Conservation (phyloP, 2,888 invertebrate species). For the Teinopalpus imperialis region DNA sequence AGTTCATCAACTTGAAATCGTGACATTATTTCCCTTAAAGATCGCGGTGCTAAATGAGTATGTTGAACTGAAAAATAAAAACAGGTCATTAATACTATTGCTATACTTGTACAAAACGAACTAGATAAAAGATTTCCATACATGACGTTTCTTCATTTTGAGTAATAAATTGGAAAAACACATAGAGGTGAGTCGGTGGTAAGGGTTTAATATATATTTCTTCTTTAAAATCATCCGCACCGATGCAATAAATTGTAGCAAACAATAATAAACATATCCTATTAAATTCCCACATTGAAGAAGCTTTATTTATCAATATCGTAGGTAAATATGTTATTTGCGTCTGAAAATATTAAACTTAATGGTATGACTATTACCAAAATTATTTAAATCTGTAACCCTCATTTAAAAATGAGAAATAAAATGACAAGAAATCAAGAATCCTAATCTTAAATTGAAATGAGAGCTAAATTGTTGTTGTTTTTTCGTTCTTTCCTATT, state of each 20-base stretch:
- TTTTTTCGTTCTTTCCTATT: too few relatives aligned
- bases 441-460: too few relatives aligned
- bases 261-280: constrained; percentile 28
- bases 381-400: too few relatives aligned
- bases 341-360: too few relatives aligned
- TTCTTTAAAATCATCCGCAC: constrained; percentile 90
- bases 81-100: neutral
- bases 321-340: neutral
- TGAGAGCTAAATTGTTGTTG: too few relatives aligned
- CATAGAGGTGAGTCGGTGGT: constrained; percentile 91
- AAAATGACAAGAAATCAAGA: too few relatives aligned
- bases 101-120: neutral
- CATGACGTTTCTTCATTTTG: constrained; percentile 83
- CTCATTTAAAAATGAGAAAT: too few relatives aligned
- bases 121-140: constrained; percentile 60
- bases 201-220: constrained; percentile 94
- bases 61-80: constrained; percentile 85
- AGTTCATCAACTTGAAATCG: constrained; percentile 94
- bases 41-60: constrained; percentile 93
- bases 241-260: constrained; percentile 33
- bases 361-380: too few relatives aligned
- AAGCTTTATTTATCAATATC: neutral
- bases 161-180: constrained; percentile 95
- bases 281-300: constrained; percentile 15
- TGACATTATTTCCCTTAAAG: constrained; percentile 92